phyloP scores from a whole-genome alignment of 2,113 vertebrate genomes.

The Jaculus jaculus region DNA sequence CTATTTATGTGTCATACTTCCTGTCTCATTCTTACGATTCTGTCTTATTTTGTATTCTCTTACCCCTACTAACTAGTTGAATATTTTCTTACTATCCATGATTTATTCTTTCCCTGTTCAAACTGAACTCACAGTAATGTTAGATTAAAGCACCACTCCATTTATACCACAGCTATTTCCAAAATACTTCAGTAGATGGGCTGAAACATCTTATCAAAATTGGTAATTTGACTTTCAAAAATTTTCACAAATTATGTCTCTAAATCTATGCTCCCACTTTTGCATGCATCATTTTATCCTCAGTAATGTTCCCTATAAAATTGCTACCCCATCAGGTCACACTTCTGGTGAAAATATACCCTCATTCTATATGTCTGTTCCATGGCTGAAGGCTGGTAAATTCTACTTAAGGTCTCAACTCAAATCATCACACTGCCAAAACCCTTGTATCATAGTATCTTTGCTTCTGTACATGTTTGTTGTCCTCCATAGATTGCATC shows the following conservation, averaged over 20 bases:
- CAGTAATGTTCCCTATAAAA: background rate
- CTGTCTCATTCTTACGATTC: background rate
- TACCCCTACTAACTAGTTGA: background rate
- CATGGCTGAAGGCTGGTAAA: background rate
- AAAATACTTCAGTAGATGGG: background rate
- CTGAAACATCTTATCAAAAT: conserved; percentile 34
- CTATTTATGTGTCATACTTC: background rate
- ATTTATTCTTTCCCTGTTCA: background rate
- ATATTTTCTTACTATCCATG: background rate
- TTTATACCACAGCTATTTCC: background rate
- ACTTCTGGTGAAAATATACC: background rate
- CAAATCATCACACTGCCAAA: background rate
- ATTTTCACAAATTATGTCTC: background rate
- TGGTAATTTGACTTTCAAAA: background rate
- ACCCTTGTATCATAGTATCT: background rate
- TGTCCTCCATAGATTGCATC: background rate
- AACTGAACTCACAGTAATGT: background rate
- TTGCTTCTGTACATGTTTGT: background rate
- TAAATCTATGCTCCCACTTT: background rate
- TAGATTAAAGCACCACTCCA: background rate
- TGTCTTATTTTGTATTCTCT: background rate
- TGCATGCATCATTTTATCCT: background rate
- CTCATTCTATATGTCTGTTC: background rate
- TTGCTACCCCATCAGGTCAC: background rate
- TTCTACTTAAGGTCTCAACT: background rate